phyloP scores from a whole-genome alignment of 2,888 invertebrate species.

The Parnassius orleans region DNA sequence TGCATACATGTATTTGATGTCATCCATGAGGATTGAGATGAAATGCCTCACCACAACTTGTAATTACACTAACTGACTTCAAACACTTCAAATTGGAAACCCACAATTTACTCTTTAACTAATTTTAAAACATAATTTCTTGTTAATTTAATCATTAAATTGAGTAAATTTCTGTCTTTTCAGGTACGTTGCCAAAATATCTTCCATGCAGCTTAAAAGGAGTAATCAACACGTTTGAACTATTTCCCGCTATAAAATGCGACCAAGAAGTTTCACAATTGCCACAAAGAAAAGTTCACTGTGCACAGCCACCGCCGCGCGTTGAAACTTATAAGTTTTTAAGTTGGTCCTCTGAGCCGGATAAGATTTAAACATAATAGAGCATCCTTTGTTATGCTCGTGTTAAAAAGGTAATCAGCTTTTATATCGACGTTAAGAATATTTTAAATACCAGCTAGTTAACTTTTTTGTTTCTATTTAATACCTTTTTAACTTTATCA shows the following conservation, averaged over 20 bases:
- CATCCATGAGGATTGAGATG: too few relatives aligned
- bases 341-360: slow-evolving; percentile 45
- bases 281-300: slow-evolving; percentile 47
- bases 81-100: too few relatives aligned
- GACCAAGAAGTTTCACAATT: slow-evolving; percentile 48
- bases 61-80: too few relatives aligned
- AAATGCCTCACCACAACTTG: too few relatives aligned
- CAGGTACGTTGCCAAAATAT: slow-evolving; percentile 42
- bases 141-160: background rate
- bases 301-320: slow-evolving; percentile 33
- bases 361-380: slow-evolving; percentile 35
- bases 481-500: too few relatives aligned
- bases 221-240: slow-evolving; percentile 40
- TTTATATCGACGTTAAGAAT: too few relatives aligned
- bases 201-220: slow-evolving; percentile 18
- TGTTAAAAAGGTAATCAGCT: background rate
- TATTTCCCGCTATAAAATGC: slow-evolving; percentile 33
- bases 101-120: background rate
- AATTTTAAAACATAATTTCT: slow-evolving; percentile 7
- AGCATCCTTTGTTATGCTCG: slow-evolving; percentile 10
- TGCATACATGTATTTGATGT: too few relatives aligned
- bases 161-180: slow-evolving; percentile 32
- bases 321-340: slow-evolving; percentile 41
- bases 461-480: too few relatives aligned
- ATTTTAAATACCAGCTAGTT: too few relatives aligned